Conservation (phyloP, 2,797 vertebrate genomes). For the Telmatherina bonti region DNA sequence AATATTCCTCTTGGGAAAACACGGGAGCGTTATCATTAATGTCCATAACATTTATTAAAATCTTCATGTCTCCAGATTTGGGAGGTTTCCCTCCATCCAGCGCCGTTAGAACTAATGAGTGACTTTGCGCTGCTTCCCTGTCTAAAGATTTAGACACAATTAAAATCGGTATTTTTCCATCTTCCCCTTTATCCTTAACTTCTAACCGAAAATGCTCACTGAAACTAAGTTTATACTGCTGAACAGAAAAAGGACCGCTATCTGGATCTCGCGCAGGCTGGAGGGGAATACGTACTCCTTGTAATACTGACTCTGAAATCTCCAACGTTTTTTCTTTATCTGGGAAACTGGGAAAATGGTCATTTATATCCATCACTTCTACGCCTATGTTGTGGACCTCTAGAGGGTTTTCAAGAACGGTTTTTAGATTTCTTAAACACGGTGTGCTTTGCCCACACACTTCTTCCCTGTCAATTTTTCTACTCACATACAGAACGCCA, state of each 20-base stretch:
- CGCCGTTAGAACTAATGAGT: conserved; percentile 40
- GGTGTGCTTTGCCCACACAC: conserved; percentile 64
- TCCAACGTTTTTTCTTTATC: conserved; percentile 55
- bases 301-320: conserved; percentile 59
- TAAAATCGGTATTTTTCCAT: conserved; percentile 64
- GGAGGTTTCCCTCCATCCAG: conserved; percentile 71
- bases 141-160: conserved; percentile 65
- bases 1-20: conserved; percentile 60
- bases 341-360: conserved; percentile 59
- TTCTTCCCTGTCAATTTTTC: conserved; percentile 80
- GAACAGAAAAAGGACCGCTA: conserved; percentile 62
- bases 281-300: conserved; percentile 61
- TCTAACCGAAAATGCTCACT: conserved; percentile 73
- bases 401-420: conserved; percentile 62
- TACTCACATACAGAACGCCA: conserved; percentile 73
- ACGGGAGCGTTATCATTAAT: conserved; percentile 73
- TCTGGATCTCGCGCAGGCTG: conserved; percentile 65
- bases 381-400: conserved; percentile 59
- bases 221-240: conserved; percentile 63
- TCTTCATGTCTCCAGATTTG: conserved; percentile 57
- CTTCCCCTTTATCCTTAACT: conserved; percentile 57
- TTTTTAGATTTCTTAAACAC: conserved; percentile 75
- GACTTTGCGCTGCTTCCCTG: conserved; percentile 26
- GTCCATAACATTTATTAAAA: conserved; percentile 69
- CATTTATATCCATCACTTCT: conserved; percentile 68